Conservation (phyloP, 2,888 invertebrate genomes). For the Dioctria rufipes region DNA sequence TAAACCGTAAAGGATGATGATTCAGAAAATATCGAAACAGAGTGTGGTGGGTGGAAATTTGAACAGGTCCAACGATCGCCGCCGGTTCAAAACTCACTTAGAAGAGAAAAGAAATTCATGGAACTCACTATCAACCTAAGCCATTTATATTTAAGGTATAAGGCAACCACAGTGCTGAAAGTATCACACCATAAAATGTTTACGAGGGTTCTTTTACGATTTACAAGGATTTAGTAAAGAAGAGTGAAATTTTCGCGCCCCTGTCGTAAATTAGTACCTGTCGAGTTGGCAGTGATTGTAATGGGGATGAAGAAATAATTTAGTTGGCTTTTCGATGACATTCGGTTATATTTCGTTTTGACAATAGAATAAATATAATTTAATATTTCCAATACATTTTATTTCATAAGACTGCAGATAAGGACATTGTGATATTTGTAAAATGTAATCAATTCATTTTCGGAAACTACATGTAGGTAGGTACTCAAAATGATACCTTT, state of each 20-base stretch:
- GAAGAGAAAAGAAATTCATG: not conserved
- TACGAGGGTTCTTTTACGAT: slow-evolving; percentile 24
- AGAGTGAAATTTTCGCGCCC: slow-evolving; percentile 16
- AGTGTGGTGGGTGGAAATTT: not conserved
- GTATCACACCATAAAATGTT: slow-evolving; percentile 14
- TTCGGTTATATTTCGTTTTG: no score
- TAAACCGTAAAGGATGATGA: not conserved
- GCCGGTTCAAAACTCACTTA: not conserved
- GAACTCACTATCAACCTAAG: slow-evolving; percentile 1
- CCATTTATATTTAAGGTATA: slow-evolving; percentile 9
- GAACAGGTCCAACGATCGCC: not conserved
- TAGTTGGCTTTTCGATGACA: not conserved
- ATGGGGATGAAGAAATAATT: not conserved
- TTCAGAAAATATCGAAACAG: not conserved
- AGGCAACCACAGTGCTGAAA: not conserved
- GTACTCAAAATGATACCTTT: no score
- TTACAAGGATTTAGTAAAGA: not conserved
- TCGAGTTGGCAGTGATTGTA: not conserved
- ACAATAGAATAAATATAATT: no score
- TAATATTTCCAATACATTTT: no score
- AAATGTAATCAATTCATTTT: no score
- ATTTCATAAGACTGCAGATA: no score
- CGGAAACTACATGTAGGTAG: no score
- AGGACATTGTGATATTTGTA: no score
- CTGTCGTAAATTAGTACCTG: not conserved